Percentiles rank a stretch among this genome's conserved stretches.
Evolutionary conservation across 2,113 vertebrate genomes (phyloP).

Genomic region (Brachyhypopomus gauderio): DNA sequence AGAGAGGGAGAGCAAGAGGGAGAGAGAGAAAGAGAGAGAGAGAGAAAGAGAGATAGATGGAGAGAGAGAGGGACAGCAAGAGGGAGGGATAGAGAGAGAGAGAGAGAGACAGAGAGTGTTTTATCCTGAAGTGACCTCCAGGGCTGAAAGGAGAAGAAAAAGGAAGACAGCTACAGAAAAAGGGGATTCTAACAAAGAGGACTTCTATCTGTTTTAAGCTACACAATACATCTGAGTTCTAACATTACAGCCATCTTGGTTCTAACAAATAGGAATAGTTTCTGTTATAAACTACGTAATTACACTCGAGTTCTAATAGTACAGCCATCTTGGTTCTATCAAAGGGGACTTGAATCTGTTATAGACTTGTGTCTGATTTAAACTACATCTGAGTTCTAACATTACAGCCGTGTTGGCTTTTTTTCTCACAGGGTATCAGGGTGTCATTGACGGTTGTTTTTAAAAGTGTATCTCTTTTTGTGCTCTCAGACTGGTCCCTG

Average conservation of each 20-base stretch:
- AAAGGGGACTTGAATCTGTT: no score
- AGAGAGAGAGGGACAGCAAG: background rate
- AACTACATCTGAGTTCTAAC: no score
- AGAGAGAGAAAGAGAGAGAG: background rate
- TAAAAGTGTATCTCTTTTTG: slow-evolving; percentile 19
- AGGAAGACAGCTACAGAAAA: slow-evolving; percentile 29
- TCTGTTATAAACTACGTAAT: no score
- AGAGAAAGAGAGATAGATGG: background rate
- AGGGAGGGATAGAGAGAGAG: background rate
- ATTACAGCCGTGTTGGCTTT: slow-evolving; percentile 5
- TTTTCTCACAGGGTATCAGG: slow-evolving; percentile 24
- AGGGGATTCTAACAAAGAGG: slow-evolving; percentile 44
- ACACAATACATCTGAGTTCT: slow-evolving; percentile 47
- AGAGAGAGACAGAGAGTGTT: slow-evolving; percentile 35
- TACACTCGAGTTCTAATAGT: no score
- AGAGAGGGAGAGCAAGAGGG: background rate
- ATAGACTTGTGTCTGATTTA: no score
- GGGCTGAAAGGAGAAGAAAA: slow-evolving; percentile 24
- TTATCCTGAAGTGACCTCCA: slow-evolving; percentile 46
- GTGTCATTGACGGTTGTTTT: slow-evolving; percentile 44
- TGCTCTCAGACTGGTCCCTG: no score
- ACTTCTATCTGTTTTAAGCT: slow-evolving; percentile 43
- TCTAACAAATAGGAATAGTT: no score
- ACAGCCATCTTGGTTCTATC: no score
- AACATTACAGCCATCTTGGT: slow-evolving; percentile 41